Evolutionary conservation across 2,888 invertebrate genomes (phyloP), one percentile per base, ranked within the genome.

Genomic region (Andricus quercusramuli): DNA sequence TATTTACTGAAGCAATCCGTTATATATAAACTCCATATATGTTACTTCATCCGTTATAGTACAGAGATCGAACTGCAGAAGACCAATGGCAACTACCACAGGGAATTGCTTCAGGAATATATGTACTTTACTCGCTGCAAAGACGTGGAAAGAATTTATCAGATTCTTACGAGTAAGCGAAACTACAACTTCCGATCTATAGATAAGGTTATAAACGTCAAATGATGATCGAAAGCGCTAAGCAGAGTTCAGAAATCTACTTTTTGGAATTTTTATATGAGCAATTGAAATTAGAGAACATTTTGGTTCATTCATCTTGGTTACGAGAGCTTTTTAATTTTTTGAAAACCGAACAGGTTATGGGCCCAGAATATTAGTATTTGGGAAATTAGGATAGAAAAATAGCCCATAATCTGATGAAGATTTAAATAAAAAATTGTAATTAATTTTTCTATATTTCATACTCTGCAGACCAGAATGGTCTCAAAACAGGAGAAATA

Each of bases 141-240:
- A 41, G 41, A 44, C 37, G 41, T 68, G 22, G 67, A 44, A n/a
- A 32, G 66, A 66, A 41, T 67, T 41, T 41, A 67, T 67, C n/a
- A 67, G n/a, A 67, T n/a, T 41, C 15, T 68, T 44, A 22, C 17
- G n/a, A 62, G 62, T 62, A 20, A 68, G 44, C 41, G 41, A 68
- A 68, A 68, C 44, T 44, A 66, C 22, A 62, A 22, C 62, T 25
- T 62, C 25, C 25, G 25, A 22, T 25, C 13, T 25, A 62, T 22
- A 64, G 11, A 62, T 5, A 59, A 59, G 22, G 15, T 22, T 25
- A 29, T 25, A 29, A 64, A 29, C 2, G 62, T 15, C 4, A 64
- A 25, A 29, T 64, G 4, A 64, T 25, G 25, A 29, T 29, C 25
- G 25, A 56, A 56, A 56, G 9, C 56, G n/a, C 11, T 22, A 9